Percentiles rank a stretch among this genome's conserved stretches.
These are phyloP conservation scores for Conistra vaccinii DNA, from an alignment of 2,888 invertebrate genomes.

Conservation along the genomic window DNA sequence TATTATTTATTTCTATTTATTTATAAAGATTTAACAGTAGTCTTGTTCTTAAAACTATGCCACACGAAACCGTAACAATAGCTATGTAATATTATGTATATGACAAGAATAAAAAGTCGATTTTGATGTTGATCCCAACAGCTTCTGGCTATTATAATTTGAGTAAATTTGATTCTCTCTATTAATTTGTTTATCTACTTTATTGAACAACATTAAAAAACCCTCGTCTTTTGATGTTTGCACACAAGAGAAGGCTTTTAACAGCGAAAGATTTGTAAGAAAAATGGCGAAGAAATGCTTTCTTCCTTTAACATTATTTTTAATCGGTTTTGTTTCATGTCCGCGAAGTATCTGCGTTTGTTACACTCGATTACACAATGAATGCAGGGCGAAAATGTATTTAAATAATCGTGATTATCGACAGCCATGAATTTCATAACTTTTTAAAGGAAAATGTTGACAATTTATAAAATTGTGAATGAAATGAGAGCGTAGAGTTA, in stretches of 20 bases:
- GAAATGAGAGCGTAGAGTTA: not conserved
- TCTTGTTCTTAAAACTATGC: not conserved
- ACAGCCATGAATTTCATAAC: no score
- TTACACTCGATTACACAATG: conserved; percentile 37
- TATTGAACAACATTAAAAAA: conserved; percentile 2
- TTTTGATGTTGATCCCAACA: not conserved
- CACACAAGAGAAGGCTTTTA: conserved; percentile 16
- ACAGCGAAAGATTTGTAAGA: conserved; percentile 22
- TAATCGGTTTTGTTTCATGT: conserved; percentile 38
- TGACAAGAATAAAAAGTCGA: not conserved
- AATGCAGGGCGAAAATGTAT: not conserved
- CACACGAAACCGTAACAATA: no score
- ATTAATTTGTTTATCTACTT: not conserved
- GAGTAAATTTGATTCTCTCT: not conserved
- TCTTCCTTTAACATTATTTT: conserved; percentile 27
- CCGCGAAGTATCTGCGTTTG: conserved; percentile 28
- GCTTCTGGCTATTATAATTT: no score
- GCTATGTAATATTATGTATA: no score
- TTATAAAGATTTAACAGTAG: not conserved
- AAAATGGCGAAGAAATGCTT: conserved; percentile 25
- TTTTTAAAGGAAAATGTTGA: not conserved
- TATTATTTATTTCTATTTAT: not conserved
- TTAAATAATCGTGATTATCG: not conserved
- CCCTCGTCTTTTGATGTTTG: conserved; percentile 22
- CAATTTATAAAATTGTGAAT: not conserved